Evolutionary conservation across 2,113 vertebrate species (phyloP).

Genomic region (Panurus biarmicus): DNA sequence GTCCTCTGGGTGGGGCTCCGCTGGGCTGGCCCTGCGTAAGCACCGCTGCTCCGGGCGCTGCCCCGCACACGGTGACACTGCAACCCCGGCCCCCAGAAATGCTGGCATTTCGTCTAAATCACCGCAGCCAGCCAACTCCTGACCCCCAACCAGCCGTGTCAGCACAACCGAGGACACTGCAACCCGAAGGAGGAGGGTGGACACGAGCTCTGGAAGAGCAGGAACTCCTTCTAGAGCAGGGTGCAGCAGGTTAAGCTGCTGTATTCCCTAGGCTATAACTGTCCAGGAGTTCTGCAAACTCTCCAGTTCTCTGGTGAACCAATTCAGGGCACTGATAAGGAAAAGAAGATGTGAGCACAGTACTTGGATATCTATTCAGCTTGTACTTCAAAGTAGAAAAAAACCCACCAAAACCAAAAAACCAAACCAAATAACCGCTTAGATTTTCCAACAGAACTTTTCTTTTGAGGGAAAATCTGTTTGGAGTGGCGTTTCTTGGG

Average conservation of each 20-base stretch:
- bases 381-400: neutral
- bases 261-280: neutral
- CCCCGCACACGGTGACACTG: fast-evolving
- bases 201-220: neutral
- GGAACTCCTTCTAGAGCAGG: neutral
- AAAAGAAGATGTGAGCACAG: neutral
- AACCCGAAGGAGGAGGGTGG: neutral
- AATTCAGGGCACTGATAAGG: neutral
- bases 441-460: neutral
- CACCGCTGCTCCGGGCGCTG: neutral
- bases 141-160: neutral
- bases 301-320: neutral
- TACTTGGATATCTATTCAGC: neutral
- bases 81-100: fast-evolving
- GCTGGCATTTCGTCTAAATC: neutral
- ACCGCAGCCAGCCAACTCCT: fast-evolving
- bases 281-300: neutral
- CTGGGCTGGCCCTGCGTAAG: neutral
- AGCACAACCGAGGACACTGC: fast-evolving
- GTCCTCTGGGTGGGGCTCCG: neutral
- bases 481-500: neutral
- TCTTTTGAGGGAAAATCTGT: neutral
- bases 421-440: neutral
- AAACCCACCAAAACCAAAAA: too few species aligned
- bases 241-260: neutral